A percentile compares a stretch with the other conserved stretches of the same genome.
Conservation (phyloP, 2,113 vertebrate genomes). For the Callipepla californica region DNA sequence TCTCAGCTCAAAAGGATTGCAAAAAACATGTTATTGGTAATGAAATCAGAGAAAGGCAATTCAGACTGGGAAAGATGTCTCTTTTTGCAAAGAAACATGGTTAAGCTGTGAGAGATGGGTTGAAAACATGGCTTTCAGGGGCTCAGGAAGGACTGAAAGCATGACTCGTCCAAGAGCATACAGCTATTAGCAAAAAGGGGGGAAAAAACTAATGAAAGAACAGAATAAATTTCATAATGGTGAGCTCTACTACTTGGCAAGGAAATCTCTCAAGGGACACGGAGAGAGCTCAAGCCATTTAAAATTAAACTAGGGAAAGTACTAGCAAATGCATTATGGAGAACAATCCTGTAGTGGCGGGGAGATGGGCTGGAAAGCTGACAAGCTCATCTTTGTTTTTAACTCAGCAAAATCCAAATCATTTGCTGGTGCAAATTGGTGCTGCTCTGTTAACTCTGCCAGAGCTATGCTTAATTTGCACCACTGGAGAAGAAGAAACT, state of each 20-base stretch:
- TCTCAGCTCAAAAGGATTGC: constrained; percentile 22
- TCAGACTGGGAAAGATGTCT: not conserved
- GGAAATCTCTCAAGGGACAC: constrained; percentile 38
- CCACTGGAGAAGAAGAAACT: not conserved
- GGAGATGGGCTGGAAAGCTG: constrained; percentile 71
- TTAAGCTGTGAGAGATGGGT: not conserved
- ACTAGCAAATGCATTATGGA: constrained; percentile 55
- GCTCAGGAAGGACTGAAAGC: not conserved
- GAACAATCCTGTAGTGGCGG: constrained; percentile 43
- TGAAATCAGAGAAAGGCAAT: constrained; percentile 9
- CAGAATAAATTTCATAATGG: constrained; percentile 37
- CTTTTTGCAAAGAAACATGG: not conserved
- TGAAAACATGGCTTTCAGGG: not conserved
- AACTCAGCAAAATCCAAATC: constrained; percentile 53
- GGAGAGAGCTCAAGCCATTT: constrained; percentile 62
- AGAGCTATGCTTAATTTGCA: not conserved
- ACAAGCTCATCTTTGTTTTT: constrained; percentile 68
- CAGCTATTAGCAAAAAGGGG: not conserved
- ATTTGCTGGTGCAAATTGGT: constrained; percentile 61
- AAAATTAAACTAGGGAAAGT: constrained; percentile 65
- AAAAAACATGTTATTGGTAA: not conserved
- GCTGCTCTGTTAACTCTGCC: constrained; percentile 63
- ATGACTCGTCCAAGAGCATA: not conserved
- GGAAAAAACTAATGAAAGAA: not conserved
- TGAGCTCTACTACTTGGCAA: not conserved